Evolutionary conservation across 2,888 invertebrate species (phyloP).

Genomic region (Spilosoma lubricipeda): DNA sequence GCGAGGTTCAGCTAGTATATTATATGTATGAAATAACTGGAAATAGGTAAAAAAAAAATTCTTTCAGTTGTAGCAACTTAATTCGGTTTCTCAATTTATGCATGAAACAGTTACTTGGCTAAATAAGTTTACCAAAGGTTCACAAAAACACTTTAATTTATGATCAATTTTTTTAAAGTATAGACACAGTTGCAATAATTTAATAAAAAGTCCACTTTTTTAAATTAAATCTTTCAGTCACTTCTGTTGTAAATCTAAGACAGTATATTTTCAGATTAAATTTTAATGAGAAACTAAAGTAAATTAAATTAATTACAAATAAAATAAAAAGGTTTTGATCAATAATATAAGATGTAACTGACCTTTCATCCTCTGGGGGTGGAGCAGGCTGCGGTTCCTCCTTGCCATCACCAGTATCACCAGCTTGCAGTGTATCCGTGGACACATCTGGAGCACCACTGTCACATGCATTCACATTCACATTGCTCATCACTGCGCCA

Average conservation of each 20-base stretch:
- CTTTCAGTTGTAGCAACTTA: neutral
- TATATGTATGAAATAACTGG: neutral
- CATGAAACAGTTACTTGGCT: neutral
- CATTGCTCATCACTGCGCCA: slow-evolving; percentile 80
- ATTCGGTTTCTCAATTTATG: neutral
- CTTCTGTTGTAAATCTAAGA: neutral
- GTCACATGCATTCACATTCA: slow-evolving; percentile 82
- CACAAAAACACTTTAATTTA: neutral
- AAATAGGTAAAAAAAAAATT: neutral
- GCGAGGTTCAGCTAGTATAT: too few relatives aligned
- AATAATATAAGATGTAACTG: slow-evolving; percentile 45
- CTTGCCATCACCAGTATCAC: slow-evolving; percentile 79
- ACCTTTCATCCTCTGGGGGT: slow-evolving; percentile 84
- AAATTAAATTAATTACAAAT: neutral
- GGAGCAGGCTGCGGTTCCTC: slow-evolving; percentile 74
- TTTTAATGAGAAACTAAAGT: neutral
- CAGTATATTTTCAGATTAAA: neutral
- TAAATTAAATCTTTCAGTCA: neutral
- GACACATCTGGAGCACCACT: slow-evolving; percentile 77
- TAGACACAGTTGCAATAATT: neutral
- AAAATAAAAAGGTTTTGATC: neutral
- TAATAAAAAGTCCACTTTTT: neutral
- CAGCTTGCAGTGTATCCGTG: slow-evolving; percentile 70
- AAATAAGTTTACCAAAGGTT: neutral
- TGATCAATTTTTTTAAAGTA: neutral